phyloP scores from a whole-genome alignment of 2,797 vertebrate genomes.

The Sciurus vulgaris region DNA sequence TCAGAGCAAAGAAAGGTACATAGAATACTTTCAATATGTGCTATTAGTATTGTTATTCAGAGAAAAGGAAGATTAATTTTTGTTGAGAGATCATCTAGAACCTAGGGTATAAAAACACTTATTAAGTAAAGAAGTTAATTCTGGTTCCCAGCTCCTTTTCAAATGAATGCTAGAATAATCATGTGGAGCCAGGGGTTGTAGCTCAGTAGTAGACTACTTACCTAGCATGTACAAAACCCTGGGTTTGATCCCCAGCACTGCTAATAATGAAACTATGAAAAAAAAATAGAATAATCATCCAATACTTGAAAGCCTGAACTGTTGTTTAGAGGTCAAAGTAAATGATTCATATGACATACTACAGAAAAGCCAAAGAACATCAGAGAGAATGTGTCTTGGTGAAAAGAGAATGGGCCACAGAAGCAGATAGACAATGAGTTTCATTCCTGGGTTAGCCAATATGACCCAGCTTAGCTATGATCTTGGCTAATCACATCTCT shows the following conservation, averaged over 20 bases:
- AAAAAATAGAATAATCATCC: background rate
- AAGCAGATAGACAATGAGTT: background rate
- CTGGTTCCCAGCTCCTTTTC: background rate
- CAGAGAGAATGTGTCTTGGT: background rate
- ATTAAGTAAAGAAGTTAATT: background rate
- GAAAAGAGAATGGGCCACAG: background rate
- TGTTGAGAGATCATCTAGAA: background rate
- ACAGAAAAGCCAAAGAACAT: background rate
- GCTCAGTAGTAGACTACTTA: too few species aligned
- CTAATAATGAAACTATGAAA: background rate
- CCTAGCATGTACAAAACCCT: too few species aligned
- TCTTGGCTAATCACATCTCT: background rate
- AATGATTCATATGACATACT: background rate
- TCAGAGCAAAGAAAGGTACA: background rate
- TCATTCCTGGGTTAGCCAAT: background rate
- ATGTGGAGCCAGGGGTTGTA: background rate
- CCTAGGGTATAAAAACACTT: background rate
- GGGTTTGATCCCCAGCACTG: background rate
- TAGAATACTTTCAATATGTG: background rate
- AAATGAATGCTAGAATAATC: background rate
- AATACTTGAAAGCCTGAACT: background rate
- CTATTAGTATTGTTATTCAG: background rate
- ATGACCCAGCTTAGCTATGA: background rate
- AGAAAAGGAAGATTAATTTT: conserved; percentile 37
- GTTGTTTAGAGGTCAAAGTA: background rate